These are phyloP conservation scores for Pseudochirops cupreus DNA, from an alignment of 2,797 vertebrate genomes.

Conservation along the genomic window DNA sequence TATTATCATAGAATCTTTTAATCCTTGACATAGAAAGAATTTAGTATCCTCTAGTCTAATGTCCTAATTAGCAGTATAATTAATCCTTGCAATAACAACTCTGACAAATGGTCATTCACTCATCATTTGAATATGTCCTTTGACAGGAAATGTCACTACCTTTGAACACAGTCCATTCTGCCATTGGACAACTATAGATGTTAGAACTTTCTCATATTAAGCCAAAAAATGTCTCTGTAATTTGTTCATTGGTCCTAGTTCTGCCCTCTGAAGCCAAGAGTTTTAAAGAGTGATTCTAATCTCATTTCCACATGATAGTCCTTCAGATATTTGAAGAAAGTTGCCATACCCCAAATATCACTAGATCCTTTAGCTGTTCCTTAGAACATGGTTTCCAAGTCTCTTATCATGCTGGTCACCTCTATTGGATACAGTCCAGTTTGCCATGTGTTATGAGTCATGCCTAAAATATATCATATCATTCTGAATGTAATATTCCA, in stretches of 20 bases:
- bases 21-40: background rate
- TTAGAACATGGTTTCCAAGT: background rate
- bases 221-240: background rate
- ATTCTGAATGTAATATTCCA: background rate
- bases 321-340: background rate
- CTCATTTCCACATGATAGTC: background rate
- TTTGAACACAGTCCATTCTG: background rate
- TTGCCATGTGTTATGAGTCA: background rate
- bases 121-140: background rate
- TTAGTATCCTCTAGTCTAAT: background rate
- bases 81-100: background rate
- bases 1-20: background rate
- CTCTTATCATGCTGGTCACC: background rate
- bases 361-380: background rate
- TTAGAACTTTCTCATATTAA: background rate
- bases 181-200: background rate
- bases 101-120: background rate
- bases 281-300: background rate
- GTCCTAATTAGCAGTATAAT: background rate
- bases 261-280: background rate
- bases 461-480: background rate
- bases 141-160: background rate
- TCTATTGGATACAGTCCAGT: background rate
- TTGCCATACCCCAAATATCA: background rate
- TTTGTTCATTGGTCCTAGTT: background rate